Evolutionary conservation across 1,140 invertebrate species (phyloP).

Genomic region (Stegodyphus mimosarum): DNA sequence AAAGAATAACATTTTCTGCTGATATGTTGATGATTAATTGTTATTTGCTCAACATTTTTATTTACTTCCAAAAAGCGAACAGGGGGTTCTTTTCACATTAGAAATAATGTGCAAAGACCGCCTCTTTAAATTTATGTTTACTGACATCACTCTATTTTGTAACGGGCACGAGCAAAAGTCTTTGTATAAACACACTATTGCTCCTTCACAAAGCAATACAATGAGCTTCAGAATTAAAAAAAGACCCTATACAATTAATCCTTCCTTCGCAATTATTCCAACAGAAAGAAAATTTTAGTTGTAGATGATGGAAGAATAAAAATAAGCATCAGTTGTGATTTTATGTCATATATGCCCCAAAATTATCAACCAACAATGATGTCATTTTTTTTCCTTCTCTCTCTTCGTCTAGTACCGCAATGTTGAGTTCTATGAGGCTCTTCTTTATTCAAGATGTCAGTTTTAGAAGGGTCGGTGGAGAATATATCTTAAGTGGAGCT

Average conservation of each 20-base stretch:
- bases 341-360: constrained; percentile 27
- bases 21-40: constrained; percentile 52
- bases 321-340: constrained; percentile 34
- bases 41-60: constrained; percentile 54
- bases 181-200: constrained; percentile 48
- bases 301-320: constrained; percentile 16
- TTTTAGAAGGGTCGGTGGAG: not conserved
- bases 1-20: constrained; percentile 2
- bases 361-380: not conserved
- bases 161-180: constrained; percentile 24
- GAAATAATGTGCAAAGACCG: constrained; percentile 25
- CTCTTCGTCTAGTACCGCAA: too few relatives aligned
- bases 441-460: not conserved
- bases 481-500: constrained; percentile 14
- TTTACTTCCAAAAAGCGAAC: constrained; percentile 57
- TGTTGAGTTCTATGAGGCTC: constrained; percentile 13
- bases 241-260: constrained; percentile 41
- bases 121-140: constrained; percentile 54
- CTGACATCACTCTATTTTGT: constrained; percentile 38
- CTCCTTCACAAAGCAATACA: constrained; percentile 30
- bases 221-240: constrained; percentile 5
- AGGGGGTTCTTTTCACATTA: constrained; percentile 41
- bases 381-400: not conserved
- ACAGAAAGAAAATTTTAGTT: constrained; percentile 26
- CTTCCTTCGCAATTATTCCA: constrained; percentile 33